A percentile compares a stretch with the other conserved stretches of the same genome.
These are phyloP conservation scores for Cavia porcellus DNA, from an alignment of 2,113 vertebrate species.

Conservation along the genomic window DNA sequence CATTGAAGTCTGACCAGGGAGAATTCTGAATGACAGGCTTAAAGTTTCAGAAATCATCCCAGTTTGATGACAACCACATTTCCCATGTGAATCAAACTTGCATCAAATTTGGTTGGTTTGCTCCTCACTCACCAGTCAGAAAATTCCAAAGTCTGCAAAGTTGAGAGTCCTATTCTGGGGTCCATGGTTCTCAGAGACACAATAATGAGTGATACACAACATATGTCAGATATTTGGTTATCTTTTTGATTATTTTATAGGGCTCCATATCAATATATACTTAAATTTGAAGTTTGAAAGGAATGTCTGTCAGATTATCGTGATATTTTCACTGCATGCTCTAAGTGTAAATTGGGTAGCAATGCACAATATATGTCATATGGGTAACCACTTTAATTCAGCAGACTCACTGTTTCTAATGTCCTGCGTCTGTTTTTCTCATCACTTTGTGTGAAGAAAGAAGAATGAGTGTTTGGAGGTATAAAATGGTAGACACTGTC, in stretches of 20 bases:
- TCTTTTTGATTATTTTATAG: background rate
- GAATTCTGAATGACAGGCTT: background rate
- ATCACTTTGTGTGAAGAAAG: background rate
- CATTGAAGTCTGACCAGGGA: background rate
- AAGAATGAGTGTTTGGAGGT: background rate
- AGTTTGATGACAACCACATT: background rate
- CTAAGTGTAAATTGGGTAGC: background rate
- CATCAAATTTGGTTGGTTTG: background rate
- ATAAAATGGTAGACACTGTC: background rate
- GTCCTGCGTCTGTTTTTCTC: background rate
- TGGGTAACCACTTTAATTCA: background rate
- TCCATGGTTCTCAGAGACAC: background rate
- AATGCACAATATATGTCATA: background rate
- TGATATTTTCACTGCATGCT: background rate
- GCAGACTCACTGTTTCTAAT: background rate
- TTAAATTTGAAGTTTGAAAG: slow-evolving; percentile 19
- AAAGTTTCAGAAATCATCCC: background rate
- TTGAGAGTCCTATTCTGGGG: background rate
- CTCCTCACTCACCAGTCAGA: background rate
- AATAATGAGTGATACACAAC: background rate
- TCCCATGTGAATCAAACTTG: background rate
- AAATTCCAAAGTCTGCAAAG: background rate
- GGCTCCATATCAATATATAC: background rate
- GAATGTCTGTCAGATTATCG: background rate
- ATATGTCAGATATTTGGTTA: background rate